These are phyloP conservation scores for Chorisops tibialis DNA, from an alignment of 2,888 invertebrate genomes.

Conservation along the genomic window DNA sequence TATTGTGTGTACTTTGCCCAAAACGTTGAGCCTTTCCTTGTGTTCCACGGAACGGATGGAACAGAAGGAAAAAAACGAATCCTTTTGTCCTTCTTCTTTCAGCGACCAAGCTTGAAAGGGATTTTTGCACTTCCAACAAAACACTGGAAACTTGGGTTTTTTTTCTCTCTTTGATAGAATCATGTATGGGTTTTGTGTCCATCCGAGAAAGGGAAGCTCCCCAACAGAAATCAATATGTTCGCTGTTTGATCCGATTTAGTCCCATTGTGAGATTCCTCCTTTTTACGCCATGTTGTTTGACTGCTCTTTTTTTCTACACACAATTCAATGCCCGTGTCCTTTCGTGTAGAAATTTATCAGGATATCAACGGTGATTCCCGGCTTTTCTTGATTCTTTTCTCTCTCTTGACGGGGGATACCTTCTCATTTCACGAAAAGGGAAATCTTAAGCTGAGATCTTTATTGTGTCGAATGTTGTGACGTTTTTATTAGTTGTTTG, in stretches of 20 bases:
- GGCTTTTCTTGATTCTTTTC: neutral
- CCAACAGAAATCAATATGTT: conserved; percentile 23
- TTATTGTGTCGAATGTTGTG: conserved; percentile 40
- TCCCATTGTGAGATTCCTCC: conserved; percentile 19
- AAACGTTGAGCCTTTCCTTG: conserved; percentile 1
- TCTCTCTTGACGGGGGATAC: neutral
- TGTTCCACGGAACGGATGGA: neutral
- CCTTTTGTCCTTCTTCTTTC: conserved; percentile 10
- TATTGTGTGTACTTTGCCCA: neutral
- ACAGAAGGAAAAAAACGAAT: neutral
- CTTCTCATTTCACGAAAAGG: neutral
- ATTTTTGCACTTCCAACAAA: conserved; percentile 19
- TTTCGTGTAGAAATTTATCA: conserved; percentile 22
- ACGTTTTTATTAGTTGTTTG: conserved; percentile 48
- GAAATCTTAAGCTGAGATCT: conserved; percentile 40
- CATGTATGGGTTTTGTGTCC: conserved; percentile 20
- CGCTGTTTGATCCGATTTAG: conserved; percentile 24
- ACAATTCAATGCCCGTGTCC: neutral
- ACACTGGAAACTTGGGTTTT: conserved; percentile 10
- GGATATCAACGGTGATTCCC: conserved; percentile 11
- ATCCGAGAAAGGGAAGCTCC: conserved; percentile 17
- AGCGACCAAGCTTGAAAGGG: conserved; percentile 7
- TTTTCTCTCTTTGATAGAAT: conserved; percentile 24
- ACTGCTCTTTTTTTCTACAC: neutral
- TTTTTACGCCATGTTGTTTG: conserved; percentile 11